Percentiles rank a stretch among this genome's conserved stretches.
phyloP scores from a whole-genome alignment of 2,888 invertebrate species.

The Arrhopalites spinosus region DNA sequence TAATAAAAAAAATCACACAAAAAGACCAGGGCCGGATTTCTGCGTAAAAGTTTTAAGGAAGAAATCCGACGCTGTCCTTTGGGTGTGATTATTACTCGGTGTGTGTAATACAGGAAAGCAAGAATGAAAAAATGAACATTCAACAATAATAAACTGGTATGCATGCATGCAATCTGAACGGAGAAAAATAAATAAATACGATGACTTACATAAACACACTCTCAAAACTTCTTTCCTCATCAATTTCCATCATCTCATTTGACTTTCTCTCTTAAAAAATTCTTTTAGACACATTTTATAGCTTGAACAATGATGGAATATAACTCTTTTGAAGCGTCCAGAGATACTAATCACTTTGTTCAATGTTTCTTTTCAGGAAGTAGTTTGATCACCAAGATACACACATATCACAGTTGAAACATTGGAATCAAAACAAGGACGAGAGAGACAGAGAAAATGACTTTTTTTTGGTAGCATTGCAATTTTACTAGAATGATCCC shows the following conservation, averaged over 20 bases:
- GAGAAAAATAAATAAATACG: slow-evolving; percentile 19
- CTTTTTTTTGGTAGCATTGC: too few species aligned
- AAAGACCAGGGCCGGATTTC: too few species aligned
- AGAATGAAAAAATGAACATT: not conserved
- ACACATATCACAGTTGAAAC: slow-evolving; percentile 2
- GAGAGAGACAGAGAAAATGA: not conserved
- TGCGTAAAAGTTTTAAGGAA: too few species aligned
- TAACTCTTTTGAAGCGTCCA: not conserved
- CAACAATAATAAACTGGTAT: not conserved
- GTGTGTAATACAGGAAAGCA: slow-evolving; percentile 16
- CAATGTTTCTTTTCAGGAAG: not conserved
- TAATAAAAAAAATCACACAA: too few species aligned
- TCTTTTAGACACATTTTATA: not conserved
- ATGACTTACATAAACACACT: slow-evolving; percentile 25
- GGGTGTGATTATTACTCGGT: too few species aligned
- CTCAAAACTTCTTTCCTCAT: not conserved
- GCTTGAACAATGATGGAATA: not conserved
- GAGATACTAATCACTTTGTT: not conserved
- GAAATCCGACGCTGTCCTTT: too few species aligned
- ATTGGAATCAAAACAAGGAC: not conserved
- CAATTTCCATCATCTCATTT: not conserved
- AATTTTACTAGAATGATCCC: too few species aligned
- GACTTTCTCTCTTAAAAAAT: slow-evolving; percentile 9
- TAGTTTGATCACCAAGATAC: not conserved
- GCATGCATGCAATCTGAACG: not conserved